Base-by-base conservation (phyloP, 2,797 vertebrate species). In the Gymnothorax javanicus region DNA sequence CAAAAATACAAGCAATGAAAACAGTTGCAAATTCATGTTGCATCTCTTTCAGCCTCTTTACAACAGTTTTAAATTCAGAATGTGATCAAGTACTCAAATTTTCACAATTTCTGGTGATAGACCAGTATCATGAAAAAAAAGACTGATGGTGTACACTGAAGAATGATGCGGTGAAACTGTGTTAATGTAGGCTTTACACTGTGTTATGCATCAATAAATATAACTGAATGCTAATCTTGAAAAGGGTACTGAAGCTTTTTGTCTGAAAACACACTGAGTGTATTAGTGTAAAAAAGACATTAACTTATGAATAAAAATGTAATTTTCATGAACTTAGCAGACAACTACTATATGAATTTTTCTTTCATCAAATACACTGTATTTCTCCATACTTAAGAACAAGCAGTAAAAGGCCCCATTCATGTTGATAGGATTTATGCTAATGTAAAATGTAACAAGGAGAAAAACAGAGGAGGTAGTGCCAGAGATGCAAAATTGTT, bases 341-440 rank as follows among this genome's bases (percentile, higher is more conserved):
- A 54, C 17, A 52, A 54, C 50, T 52, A 43, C 52, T 17, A 54
- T 17, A 77, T 77, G 33, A 50, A 3, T 77, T 79, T 79, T 54
- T 54, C 43, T 23, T 79, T 79, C 50, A 79, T 1, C 17, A 50
- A 54, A 79, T 79, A 23, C 20, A 79, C 43, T 52, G 23, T 79
- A 23, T 33, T 79, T 52, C 75, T 8, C 33, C 33, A 79, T 79
- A 17, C 50, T 54, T 23, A 79, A 79, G 50, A 79, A 79, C 20
- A 54, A 50, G 43, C 20, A 79, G 23, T 79, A 79, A 17, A 79
- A 79, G 23, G 9, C 50, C 20, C 43, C 6, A 79, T 52, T 79
- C 50, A 54, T 50, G 75, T 54, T 79, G 75, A 79, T 79, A 50
- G 75, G 17, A 54, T 79, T 79, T 79, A 79, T 79, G 75, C 75